Percentiles rank a stretch among this genome's conserved stretches.
These are phyloP conservation scores for Rotaria socialis DNA, from an alignment of 2,888 invertebrate species.

Conservation along the genomic window DNA sequence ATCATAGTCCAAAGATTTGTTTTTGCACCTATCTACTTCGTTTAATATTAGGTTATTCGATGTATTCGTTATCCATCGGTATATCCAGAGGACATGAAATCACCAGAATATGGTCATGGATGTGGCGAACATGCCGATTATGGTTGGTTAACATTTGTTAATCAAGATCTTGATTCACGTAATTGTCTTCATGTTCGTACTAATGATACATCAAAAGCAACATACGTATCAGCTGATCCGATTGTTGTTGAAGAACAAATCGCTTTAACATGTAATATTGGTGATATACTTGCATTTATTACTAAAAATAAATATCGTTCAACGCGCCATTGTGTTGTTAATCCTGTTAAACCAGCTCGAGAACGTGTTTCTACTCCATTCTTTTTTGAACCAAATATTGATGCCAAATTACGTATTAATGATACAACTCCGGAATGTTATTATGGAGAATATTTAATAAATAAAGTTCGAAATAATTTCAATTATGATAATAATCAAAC, in stretches of 20 bases:
- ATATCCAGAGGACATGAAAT: background rate
- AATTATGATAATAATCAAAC: background rate
- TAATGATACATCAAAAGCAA: background rate
- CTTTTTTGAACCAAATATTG: background rate
- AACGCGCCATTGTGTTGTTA: background rate
- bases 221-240: conserved; percentile 15
- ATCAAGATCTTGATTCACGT: background rate
- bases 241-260: background rate
- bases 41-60: background rate
- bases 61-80: background rate
- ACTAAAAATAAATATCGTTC: background rate
- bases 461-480: background rate
- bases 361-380: background rate
- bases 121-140: conserved; percentile 13
- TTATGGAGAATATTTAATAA: conserved; percentile 8
- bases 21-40: background rate
- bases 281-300: background rate
- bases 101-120: background rate
- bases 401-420: background rate
- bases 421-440: background rate
- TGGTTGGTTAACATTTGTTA: conserved; percentile 26
- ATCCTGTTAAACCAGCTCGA: background rate
- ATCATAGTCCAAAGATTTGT: background rate
- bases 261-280: conserved; percentile 5
- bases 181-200: conserved; percentile 1